A percentile compares a stretch with the other conserved stretches of the same genome.
phyloP scores from a whole-genome alignment of 2,797 vertebrate species.

The Halcyon badia region DNA sequence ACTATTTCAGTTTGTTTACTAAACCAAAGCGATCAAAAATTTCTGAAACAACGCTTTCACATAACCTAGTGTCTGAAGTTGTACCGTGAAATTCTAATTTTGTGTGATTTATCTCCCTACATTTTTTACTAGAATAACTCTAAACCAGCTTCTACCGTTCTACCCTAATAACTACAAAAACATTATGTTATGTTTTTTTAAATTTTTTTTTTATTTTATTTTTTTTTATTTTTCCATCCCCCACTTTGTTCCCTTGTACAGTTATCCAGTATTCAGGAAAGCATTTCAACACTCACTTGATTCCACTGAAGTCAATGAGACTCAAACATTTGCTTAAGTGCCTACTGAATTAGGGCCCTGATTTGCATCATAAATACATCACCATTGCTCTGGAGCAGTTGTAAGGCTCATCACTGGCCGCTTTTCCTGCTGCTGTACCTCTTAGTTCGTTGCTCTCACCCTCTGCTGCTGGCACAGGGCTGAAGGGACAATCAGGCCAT shows the following conservation, averaged over 20 bases:
- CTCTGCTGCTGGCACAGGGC: background rate
- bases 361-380: slow-evolving; percentile 7
- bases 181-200: background rate
- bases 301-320: background rate
- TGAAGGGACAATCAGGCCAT: background rate
- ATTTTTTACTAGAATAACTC: background rate
- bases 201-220: too few relatives aligned
- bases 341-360: slow-evolving; percentile 30
- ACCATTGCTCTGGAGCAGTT: background rate
- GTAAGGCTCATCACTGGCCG: background rate
- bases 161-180: background rate
- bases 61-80: background rate
- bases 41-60: background rate
- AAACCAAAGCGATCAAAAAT: background rate
- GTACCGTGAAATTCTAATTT: background rate
- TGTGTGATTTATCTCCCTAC: background rate
- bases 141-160: background rate
- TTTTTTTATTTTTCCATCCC: too few relatives aligned
- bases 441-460: background rate
- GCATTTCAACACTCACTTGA: slow-evolving; percentile 11
- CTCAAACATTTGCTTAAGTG: slow-evolving; percentile 19
- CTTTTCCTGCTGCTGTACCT: background rate
- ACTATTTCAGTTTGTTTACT: background rate
- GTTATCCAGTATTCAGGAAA: background rate
- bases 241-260: background rate